Base-by-base conservation (phyloP, 2,797 vertebrate genomes). In the Tinamus major region DNA sequence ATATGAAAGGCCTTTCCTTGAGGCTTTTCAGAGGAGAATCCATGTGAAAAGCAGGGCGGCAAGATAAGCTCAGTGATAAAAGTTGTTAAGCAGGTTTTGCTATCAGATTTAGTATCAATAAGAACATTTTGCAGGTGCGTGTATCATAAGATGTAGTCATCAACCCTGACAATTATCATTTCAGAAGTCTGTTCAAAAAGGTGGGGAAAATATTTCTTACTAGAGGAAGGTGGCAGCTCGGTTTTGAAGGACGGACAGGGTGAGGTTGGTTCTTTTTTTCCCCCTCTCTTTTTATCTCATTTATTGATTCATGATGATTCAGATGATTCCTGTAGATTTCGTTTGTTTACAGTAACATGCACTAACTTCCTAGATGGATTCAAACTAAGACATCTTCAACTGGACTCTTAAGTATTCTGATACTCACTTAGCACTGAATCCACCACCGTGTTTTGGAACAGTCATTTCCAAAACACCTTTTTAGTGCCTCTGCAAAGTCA, bases 401-500 rank as follows among this genome's bases (percentile, higher is more conserved):
- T 85, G 82, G 91, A 90, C 80, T 89, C 77, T 59, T 14, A 33
- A 79, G 29, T 29, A 41, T 48, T 31, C 35, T 77, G 72, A 75
- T n/a, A 62, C 87, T 89, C 64, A 37, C 24, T 94, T 87, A 87
- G 24, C 69, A 7, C 20, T 39, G 56, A 83, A 27, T 46, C n/a
- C 68, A 46, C 44, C 72, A 79, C 39, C 44, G 16, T 31, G 37
- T 62, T 75, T 18, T 79, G 72, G 39, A 64, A 42, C 41, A 27
- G 80, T 77, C 61, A 33, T 77, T 79, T 77, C 81, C 89, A 29
- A 76, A 90, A 79, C n/a, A 87, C 48, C 46, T 85, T 81, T 80
- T 27, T 35, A 84, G 83, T 77, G 63, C 53, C 82, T 56, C 80
- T 77, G 84, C 64, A 83, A 84, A 95, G 81, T 19, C 85, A 80